Percentiles rank a stretch among this genome's conserved stretches.
Conservation (phyloP, 2,797 vertebrate species). For the Pipistrellus kuhlii region DNA sequence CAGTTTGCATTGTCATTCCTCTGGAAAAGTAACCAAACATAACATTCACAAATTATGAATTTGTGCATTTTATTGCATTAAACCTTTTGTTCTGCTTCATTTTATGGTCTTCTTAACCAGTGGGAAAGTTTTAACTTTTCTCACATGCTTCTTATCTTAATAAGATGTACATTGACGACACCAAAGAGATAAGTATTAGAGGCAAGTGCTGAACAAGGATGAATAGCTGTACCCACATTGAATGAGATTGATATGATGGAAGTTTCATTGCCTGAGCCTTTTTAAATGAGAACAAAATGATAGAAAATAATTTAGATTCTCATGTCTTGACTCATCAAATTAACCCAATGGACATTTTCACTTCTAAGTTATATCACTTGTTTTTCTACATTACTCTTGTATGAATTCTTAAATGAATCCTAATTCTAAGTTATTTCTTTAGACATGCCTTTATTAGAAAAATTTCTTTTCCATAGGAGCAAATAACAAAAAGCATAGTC, state of each 20-base stretch:
- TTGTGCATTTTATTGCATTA: conserved; percentile 9
- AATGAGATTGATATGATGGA: conserved; percentile 3
- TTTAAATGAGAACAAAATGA: conserved; percentile 51
- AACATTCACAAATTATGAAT: conserved; percentile 26
- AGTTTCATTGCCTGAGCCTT: conserved; percentile 14
- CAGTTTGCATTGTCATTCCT: conserved; percentile 33
- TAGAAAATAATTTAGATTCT: conserved; percentile 35
- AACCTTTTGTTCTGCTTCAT: conserved; percentile 51
- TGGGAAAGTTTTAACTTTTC: conserved; percentile 30
- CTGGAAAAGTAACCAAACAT: conserved; percentile 51
- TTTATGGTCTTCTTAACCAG: conserved; percentile 47
- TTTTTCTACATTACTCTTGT: conserved; percentile 16
- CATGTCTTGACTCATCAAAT: neutral
- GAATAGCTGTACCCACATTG: neutral
- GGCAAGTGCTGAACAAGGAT: conserved; percentile 36
- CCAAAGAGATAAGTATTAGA: conserved; percentile 11
- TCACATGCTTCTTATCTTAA: conserved; percentile 28
- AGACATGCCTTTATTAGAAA: neutral
- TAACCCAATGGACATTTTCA: conserved; percentile 29
- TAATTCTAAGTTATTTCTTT: conserved; percentile 14
- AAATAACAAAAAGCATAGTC: conserved; percentile 35
- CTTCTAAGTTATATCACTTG: conserved; percentile 37
- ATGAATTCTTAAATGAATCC: conserved; percentile 21
- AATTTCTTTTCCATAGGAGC: neutral
- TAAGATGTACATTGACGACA: conserved; percentile 39